A percentile compares a stretch with the other conserved stretches of the same genome.
Evolutionary conservation across 1,140 invertebrate genomes (phyloP).

Genomic region (Rhagoletis zephyria): DNA sequence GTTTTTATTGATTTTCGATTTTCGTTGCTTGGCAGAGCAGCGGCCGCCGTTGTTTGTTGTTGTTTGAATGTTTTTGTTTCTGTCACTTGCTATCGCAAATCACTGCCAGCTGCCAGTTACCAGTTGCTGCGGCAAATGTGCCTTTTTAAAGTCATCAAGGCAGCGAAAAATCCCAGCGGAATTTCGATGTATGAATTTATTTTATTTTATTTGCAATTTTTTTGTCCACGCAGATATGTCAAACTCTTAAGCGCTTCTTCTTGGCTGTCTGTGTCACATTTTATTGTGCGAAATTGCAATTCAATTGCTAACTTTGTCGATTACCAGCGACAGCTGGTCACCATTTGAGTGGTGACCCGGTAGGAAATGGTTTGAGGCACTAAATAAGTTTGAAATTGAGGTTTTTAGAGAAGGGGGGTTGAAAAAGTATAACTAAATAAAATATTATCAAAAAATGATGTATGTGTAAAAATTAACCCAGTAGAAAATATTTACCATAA

Average conservation of each 20-base stretch:
- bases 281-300: constrained; percentile 44
- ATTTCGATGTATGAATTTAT: neutral
- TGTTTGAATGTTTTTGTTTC: neutral
- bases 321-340: constrained; percentile 8
- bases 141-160: neutral
- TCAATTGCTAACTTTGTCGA: constrained; percentile 33
- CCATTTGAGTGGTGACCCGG: neutral
- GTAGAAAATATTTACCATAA: no score
- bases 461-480: no score
- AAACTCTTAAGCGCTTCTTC: neutral
- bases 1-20: constrained; percentile 51
- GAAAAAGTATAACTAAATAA: no score
- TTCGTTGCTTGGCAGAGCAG: neutral
- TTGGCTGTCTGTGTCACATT: neutral
- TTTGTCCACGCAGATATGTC: neutral
- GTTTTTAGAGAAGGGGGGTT: no score
- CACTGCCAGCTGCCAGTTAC: constrained; percentile 11
- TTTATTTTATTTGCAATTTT: constrained; percentile 27
- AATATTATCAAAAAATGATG: no score
- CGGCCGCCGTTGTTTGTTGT: neutral
- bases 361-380: neutral
- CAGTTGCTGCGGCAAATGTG: no score
- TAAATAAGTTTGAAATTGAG: no score
- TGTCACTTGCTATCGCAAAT: neutral
- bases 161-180: neutral